Base-by-base conservation (phyloP, 1,140 invertebrate genomes). In the Drosophila lini region DNA sequence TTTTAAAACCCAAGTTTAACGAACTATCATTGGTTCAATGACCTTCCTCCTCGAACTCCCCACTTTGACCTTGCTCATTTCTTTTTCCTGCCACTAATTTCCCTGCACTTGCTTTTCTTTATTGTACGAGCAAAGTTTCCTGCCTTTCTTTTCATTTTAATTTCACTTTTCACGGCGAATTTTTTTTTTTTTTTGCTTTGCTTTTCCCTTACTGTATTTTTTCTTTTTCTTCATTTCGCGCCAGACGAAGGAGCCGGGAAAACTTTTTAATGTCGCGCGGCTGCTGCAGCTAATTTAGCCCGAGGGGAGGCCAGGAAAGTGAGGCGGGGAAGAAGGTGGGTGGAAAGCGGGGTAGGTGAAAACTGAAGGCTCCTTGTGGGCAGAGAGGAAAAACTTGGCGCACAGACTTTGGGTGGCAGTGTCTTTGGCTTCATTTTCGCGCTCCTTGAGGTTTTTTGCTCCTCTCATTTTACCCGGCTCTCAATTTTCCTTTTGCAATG, bases 211-310 rank as follows among this genome's bases (percentile, higher is more conserved):
- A 5, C 32, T 57, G 52, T 41, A 3, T 60, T 77, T 81, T 81
- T 62, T 67, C 84, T 81, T 81, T 19, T 19, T 19, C 19, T 19
- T 45, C 32, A 53, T 59, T 57, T 52, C 55, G 28, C 19, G 52
- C 60, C 45, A 57, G 74, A 59, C 31, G 63, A 74, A 56, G 70
- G 34, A 79, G 83, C 76, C 42, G 67, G 83, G 62, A 88, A 53
- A 88, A 83, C 77, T 89, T 89, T 89, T 89, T 89, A 89, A 89
- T 89, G 84, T 89, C 84, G 84, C 84, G 80, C 84, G 80, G 77
- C 74, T 75, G 82, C 83, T 82, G 80, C 78, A 73, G 85, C 84
- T 88, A 88, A 88, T 88, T 88, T 88, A 88, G 73, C 74, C 61
- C 16, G 42, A 44, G 64, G 50, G 41, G 58, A 16, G 50, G 48